phyloP scores from a whole-genome alignment of 2,888 invertebrate genomes.

The Petrophora chlorosata region DNA sequence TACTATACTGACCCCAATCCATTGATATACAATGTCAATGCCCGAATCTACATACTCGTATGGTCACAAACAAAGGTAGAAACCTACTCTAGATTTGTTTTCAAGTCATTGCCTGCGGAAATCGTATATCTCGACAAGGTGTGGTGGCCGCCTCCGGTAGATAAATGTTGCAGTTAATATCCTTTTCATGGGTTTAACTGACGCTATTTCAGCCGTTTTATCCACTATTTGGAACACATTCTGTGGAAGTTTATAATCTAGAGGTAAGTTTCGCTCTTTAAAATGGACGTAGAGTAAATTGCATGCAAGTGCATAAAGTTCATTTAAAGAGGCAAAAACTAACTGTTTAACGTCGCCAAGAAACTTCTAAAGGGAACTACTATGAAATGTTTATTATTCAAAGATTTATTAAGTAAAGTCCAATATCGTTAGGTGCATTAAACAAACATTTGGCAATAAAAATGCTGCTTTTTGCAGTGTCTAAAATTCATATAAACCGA shows the following conservation, averaged over 20 bases:
- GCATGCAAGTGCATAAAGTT: too few species aligned
- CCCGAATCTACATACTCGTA: not conserved
- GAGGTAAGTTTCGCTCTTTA: slow-evolving; percentile 11
- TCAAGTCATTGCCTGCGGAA: slow-evolving; percentile 49
- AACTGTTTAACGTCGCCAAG: too few species aligned
- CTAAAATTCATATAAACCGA: too few species aligned
- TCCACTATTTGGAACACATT: slow-evolving; percentile 34
- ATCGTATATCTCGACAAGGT: slow-evolving; percentile 51
- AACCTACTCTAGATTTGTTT: slow-evolving; percentile 41
- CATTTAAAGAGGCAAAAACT: too few species aligned
- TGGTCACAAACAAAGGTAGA: slow-evolving; percentile 21
- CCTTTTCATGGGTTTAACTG: slow-evolving; percentile 48
- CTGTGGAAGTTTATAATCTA: slow-evolving; percentile 24
- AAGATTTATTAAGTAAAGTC: too few species aligned
- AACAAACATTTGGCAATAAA: too few species aligned
- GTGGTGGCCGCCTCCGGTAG: slow-evolving; percentile 44
- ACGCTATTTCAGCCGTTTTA: slow-evolving; percentile 48
- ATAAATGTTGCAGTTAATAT: slow-evolving; percentile 56
- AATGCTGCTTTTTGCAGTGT: too few species aligned
- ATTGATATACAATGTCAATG: too few species aligned
- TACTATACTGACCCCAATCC: not conserved
- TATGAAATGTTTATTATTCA: too few species aligned
- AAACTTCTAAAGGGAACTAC: too few species aligned
- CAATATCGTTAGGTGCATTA: too few species aligned
- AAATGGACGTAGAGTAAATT: not conserved